Base-by-base conservation (phyloP, 92 coral and sea anemone species). In the Phenganax stokvisi region DNA sequence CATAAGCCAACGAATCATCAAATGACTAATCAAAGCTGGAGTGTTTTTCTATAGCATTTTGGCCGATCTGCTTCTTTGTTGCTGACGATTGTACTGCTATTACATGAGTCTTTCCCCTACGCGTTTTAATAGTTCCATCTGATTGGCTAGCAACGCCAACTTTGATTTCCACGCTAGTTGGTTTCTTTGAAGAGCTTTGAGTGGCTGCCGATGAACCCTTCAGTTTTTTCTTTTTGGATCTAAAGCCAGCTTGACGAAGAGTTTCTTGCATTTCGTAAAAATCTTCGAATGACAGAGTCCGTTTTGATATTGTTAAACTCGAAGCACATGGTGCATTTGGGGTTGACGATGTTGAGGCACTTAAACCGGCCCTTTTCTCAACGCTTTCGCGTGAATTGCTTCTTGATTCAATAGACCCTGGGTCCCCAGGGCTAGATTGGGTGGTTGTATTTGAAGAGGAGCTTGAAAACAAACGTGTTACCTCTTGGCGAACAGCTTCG, bases 31-130 rank as follows among this genome's bases (percentile, higher is more conserved):
- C 87, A 58, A 83, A 86, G 53, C 57, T 28, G 60, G 87, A 71
- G 63, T 83, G 89, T 60, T 87, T 87, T 72, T 58, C 84, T 25
- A 83, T 28, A 58, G 80, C 89, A 37, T 84, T 86, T 71, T 55
- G 64, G 51, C 83, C 56, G 16, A 87, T 65, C 20, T 76, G 80
- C 53, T 83, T 84, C 55, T 71, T 87, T 15, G 75, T 66, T 25
- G 86, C 12, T 54, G 89, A 63, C 8, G 68, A 15, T 28, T 64
- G 83, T 11, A 71, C 68, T 4, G 60, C 56, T 51, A 87, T 75
- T 12, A 83, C 60, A 57, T 83, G 89, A n/a, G 76, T 58, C 80
- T 87, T 87, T 28, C 87, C 87, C 53, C 84, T 54, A 25, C 87
- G 10, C 8, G 30, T 72, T 57, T 87, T 87, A 29, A 83, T 57